Conservation (phyloP, 2,888 invertebrate genomes). For the Drepanosiphum platanoidis region DNA sequence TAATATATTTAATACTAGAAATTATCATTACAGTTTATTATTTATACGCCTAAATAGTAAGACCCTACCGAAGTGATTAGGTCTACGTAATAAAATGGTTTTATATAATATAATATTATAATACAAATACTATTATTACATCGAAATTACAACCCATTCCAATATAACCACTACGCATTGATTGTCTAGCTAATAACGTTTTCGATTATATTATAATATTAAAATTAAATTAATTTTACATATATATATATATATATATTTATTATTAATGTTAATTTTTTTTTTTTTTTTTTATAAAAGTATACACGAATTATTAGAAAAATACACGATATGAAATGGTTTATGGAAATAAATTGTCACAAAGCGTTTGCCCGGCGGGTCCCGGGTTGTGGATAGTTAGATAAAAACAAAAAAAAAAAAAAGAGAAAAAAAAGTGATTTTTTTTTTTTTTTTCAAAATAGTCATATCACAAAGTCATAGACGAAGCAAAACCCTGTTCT, state of each 20-base stretch:
- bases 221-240: constrained; percentile 19
- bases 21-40: constrained; percentile 28
- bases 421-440: constrained; percentile 41
- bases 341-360: constrained; percentile 55
- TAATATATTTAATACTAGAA: constrained; percentile 26
- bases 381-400: constrained; percentile 28
- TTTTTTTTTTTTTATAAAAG: constrained; percentile 39
- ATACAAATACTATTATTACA: neutral
- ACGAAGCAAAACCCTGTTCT: constrained; percentile 61
- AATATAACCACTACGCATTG: constrained; percentile 46
- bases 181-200: constrained; percentile 58
- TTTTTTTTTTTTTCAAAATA: constrained; percentile 32
- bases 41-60: constrained; percentile 8
- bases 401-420: neutral
- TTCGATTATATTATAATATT: constrained; percentile 33
- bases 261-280: neutral
- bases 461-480: constrained; percentile 54
- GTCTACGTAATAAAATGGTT: constrained; percentile 7
- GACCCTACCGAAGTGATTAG: constrained; percentile 43
- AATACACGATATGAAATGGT: constrained; percentile 56
- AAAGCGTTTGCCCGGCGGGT: constrained; percentile 38
- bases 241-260: constrained; percentile 16
- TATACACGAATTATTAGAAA: constrained; percentile 50
- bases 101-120: neutral
- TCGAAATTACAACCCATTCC: constrained; percentile 40